These are phyloP conservation scores for Ophraella communa DNA, from an alignment of 2,888 invertebrate genomes.

Conservation along the genomic window DNA sequence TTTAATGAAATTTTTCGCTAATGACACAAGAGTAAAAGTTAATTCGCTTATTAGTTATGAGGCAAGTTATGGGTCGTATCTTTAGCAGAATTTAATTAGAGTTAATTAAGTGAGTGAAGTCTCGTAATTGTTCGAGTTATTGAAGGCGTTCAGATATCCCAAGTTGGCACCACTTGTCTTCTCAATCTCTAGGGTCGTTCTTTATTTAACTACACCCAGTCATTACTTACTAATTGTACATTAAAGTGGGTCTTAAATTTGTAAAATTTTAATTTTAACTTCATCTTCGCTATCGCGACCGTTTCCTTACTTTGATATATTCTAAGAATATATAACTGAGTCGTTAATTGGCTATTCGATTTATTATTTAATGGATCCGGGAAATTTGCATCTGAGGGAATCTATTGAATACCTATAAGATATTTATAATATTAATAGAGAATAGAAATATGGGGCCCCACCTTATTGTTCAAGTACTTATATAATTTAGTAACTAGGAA, in stretches of 20 bases:
- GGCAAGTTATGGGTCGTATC: slow-evolving; percentile 52
- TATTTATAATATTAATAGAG: background rate
- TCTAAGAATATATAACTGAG: background rate
- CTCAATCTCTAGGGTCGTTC: slow-evolving; percentile 26
- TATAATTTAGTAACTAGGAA: no score
- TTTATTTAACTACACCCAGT: slow-evolving; percentile 23
- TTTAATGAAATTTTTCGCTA: slow-evolving; percentile 32
- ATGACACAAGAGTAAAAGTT: slow-evolving; percentile 30
- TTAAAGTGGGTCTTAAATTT: slow-evolving; percentile 38
- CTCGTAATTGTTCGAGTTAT: slow-evolving; percentile 45
- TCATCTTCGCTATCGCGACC: background rate
- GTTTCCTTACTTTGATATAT: background rate
- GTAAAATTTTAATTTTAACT: slow-evolving; percentile 32
- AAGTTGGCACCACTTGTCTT: slow-evolving; percentile 38
- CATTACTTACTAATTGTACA: slow-evolving; percentile 36
- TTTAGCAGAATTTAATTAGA: slow-evolving; percentile 40
- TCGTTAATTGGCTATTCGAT: background rate
- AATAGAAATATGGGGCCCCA: no score
- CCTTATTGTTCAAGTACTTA: no score
- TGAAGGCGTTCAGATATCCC: slow-evolving; percentile 36
- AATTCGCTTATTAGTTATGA: slow-evolving; percentile 39
- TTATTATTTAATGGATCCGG: background rate
- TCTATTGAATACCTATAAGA: background rate
- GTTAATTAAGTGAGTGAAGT: slow-evolving; percentile 32
- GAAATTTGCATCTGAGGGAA: background rate